A percentile compares a stretch with the other conserved stretches of the same genome.
phyloP scores from a whole-genome alignment of 2,113 vertebrate genomes.

The Anarhynchus alexandrinus region DNA sequence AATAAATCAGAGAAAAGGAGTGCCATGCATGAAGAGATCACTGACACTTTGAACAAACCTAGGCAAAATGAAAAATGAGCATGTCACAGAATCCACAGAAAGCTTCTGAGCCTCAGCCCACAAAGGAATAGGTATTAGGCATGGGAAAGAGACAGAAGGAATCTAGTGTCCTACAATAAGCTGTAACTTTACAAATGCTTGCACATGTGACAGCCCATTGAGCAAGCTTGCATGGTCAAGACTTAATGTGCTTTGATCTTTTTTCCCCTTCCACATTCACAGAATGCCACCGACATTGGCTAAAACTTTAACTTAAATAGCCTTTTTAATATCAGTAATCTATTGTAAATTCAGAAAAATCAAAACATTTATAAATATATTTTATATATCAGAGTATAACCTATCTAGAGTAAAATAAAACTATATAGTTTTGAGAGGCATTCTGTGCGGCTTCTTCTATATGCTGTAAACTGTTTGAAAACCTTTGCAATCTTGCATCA shows the following conservation, averaged over 20 bases:
- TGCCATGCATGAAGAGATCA: neutral
- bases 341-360: constrained; percentile 71
- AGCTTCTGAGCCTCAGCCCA: constrained; percentile 2
- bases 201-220: neutral
- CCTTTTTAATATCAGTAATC: constrained; percentile 58
- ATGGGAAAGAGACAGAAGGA: constrained; percentile 9
- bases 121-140: neutral
- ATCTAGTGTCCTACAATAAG: neutral
- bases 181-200: constrained; percentile 14
- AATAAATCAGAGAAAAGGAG: neutral
- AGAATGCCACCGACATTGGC: neutral
- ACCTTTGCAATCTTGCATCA: constrained; percentile 36
- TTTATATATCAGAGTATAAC: constrained; percentile 73
- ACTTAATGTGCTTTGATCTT: constrained; percentile 52
- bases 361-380: constrained; percentile 76
- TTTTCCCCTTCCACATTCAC: constrained; percentile 36
- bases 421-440: constrained; percentile 58
- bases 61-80: neutral
- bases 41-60: neutral
- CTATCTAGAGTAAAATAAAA: constrained; percentile 58
- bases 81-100: neutral
- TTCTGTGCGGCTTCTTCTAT: constrained; percentile 59
- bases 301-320: constrained; percentile 25
- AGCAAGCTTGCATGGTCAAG: constrained; percentile 32
- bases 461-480: constrained; percentile 43